These are phyloP conservation scores for Schizothorax lantsangensis DNA, from an alignment of 2,797 vertebrate genomes.

Conservation along the genomic window DNA sequence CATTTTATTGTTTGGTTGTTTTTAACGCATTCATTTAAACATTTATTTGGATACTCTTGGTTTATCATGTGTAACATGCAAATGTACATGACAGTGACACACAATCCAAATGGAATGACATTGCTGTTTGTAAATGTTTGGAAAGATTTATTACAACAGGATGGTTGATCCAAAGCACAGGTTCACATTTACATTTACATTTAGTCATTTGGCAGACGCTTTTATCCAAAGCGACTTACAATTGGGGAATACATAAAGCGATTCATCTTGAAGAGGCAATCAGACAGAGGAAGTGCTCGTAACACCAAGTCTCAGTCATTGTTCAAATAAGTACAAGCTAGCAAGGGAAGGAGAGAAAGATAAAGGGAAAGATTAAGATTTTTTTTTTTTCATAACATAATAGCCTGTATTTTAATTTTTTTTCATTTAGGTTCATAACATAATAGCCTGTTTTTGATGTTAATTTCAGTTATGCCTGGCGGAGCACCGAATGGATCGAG, in stretches of 20 bases:
- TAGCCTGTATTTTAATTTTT: too few relatives aligned
- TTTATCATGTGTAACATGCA: slow-evolving; percentile 1
- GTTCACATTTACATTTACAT: too few relatives aligned
- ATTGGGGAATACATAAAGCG: too few relatives aligned
- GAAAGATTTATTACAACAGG: not conserved
- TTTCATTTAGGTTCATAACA: not conserved
- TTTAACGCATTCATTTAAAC: not conserved
- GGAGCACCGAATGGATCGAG: slow-evolving; percentile 91
- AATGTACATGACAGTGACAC: not conserved
- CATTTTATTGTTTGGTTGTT: not conserved
- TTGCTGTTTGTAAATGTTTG: not conserved
- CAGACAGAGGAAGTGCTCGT: too few relatives aligned
- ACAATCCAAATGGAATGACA: not conserved
- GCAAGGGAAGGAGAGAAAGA: too few relatives aligned
- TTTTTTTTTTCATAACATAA: too few relatives aligned
- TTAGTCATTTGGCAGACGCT: too few relatives aligned
- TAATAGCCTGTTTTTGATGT: slow-evolving; percentile 26
- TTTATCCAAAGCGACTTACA: too few relatives aligned
- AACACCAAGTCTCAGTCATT: too few relatives aligned
- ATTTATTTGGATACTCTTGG: not conserved
- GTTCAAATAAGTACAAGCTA: too few relatives aligned
- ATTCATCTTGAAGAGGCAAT: too few relatives aligned
- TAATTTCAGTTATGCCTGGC: slow-evolving; percentile 87
- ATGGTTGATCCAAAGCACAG: not conserved
- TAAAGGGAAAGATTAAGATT: too few relatives aligned